These are phyloP conservation scores for Empis stercorea DNA, from an alignment of 2,888 invertebrate species.

Conservation along the genomic window DNA sequence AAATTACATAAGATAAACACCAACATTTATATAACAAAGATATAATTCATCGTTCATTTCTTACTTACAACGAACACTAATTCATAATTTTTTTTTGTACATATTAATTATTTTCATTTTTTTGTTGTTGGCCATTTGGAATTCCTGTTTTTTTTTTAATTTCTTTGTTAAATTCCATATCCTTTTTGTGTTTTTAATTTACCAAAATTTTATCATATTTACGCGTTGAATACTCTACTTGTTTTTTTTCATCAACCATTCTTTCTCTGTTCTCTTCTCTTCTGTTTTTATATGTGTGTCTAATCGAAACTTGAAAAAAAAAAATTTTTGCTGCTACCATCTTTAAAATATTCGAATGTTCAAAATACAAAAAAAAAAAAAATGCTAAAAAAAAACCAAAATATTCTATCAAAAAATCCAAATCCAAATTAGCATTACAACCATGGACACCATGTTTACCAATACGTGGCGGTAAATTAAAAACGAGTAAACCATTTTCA, in stretches of 20 bases:
- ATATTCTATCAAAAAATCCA: slow-evolving; percentile 3
- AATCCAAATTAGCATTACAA: slow-evolving; percentile 29
- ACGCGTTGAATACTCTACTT: slow-evolving; percentile 10
- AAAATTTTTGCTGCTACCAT: not conserved
- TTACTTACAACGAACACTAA: too few relatives aligned
- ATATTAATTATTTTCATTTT: too few relatives aligned
- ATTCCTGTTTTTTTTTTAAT: not conserved
- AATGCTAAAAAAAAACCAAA: too few relatives aligned
- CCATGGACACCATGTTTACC: slow-evolving; percentile 38
- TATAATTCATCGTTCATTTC: too few relatives aligned
- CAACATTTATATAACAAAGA: too few relatives aligned
- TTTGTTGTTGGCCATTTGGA: too few relatives aligned
- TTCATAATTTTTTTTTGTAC: too few relatives aligned
- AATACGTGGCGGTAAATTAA: slow-evolving; percentile 36
- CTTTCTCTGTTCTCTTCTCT: slow-evolving; percentile 11
- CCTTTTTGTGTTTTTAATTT: slow-evolving; percentile 6
- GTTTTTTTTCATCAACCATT: slow-evolving; percentile 7
- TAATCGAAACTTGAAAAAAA: too few relatives aligned
- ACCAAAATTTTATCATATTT: slow-evolving; percentile 17
- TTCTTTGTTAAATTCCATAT: slow-evolving; percentile 10
- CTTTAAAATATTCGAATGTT: not conserved
- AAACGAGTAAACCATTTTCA: slow-evolving; percentile 37
- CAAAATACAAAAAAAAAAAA: slow-evolving; percentile 1
- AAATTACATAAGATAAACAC: too few relatives aligned
- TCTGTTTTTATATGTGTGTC: not conserved